Percentiles rank a stretch among this genome's conserved stretches.
Evolutionary conservation across 2,888 invertebrate genomes (phyloP).

Genomic region (Boloria euphrosyne): DNA sequence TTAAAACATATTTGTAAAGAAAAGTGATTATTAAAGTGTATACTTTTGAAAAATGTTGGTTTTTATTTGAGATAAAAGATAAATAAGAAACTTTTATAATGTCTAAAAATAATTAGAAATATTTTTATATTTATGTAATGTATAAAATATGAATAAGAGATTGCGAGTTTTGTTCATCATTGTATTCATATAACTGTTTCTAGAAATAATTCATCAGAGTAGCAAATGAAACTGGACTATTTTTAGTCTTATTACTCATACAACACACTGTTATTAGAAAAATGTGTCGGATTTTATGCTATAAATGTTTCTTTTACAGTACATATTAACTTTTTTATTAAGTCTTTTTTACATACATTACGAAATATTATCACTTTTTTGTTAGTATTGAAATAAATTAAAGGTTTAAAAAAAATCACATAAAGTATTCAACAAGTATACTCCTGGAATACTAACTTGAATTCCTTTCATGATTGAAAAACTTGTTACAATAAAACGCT

Average conservation of each 20-base stretch:
- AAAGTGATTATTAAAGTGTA: too few species aligned
- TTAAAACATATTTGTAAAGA: too few species aligned
- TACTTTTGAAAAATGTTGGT: too few species aligned
- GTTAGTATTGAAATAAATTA: not conserved
- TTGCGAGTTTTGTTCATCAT: not conserved
- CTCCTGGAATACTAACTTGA: slow-evolving; percentile 29
- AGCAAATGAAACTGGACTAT: slow-evolving; percentile 17
- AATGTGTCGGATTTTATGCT: slow-evolving; percentile 12
- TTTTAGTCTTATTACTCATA: slow-evolving; percentile 16
- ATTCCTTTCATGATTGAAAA: slow-evolving; percentile 41
- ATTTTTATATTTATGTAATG: slow-evolving; percentile 8
- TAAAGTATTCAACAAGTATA: slow-evolving; percentile 32
- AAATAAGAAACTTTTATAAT: too few species aligned
- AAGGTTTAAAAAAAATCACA: not conserved
- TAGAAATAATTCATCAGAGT: slow-evolving; percentile 15
- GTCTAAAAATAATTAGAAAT: slow-evolving; percentile 4
- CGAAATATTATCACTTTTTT: too few species aligned
- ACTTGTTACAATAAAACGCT: slow-evolving; percentile 41
- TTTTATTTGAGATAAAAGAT: too few species aligned
- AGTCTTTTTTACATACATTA: too few species aligned
- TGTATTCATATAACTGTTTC: slow-evolving; percentile 18
- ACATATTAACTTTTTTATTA: too few species aligned
- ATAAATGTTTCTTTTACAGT: slow-evolving; percentile 1
- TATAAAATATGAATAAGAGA: slow-evolving; percentile 7
- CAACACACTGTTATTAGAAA: slow-evolving; percentile 12